These are phyloP conservation scores for Masticophis lateralis DNA, from an alignment of 2,797 vertebrate genomes.

Conservation along the genomic window DNA sequence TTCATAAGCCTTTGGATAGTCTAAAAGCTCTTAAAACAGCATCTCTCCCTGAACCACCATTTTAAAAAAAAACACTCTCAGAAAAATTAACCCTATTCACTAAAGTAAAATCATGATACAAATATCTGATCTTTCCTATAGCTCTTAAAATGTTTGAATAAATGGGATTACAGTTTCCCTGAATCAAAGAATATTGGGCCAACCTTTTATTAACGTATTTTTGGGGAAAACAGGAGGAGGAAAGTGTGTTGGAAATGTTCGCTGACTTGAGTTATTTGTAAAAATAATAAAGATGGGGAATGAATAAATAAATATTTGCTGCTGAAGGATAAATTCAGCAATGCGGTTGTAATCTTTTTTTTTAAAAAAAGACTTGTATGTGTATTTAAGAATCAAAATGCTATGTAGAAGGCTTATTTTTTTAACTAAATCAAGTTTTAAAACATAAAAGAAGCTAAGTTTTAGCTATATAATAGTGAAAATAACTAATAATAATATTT, in stretches of 20 bases:
- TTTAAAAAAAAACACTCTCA: neutral
- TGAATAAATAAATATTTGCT: neutral
- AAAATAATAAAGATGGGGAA: no score
- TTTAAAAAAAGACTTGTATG: neutral
- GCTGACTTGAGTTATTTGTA: no score
- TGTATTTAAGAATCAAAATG: neutral
- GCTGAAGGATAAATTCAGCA: neutral
- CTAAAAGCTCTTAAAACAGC: neutral
- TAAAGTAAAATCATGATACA: neutral
- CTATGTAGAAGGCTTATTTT: neutral
- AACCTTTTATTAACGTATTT: neutral
- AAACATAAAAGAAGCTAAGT: neutral
- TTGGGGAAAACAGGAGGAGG: no score
- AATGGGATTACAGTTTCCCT: no score
- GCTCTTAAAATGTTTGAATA: neutral
- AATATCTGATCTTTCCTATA: neutral
- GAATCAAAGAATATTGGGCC: neutral
- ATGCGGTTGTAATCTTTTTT: neutral
- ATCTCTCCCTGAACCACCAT: neutral
- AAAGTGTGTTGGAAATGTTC: no score
- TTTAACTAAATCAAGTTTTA: neutral
- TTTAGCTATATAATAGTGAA: neutral
- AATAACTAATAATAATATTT: neutral
- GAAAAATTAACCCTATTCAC: neutral
- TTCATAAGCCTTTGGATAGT: neutral